These are phyloP conservation scores for Cromileptes altivelis DNA, from an alignment of 2,113 vertebrate genomes.

Conservation along the genomic window DNA sequence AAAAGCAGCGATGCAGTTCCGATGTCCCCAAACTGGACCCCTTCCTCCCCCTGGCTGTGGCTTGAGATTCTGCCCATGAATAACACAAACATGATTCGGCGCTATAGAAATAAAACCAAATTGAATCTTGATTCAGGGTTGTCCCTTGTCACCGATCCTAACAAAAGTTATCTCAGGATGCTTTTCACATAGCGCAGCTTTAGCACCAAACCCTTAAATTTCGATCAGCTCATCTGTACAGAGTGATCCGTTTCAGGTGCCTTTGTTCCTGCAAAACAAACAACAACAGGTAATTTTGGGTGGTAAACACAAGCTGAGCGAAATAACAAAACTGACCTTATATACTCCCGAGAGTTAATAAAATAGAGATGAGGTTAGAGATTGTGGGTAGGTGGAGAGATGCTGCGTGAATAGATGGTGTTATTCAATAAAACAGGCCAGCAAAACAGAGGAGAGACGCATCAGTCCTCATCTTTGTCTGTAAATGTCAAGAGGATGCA, in stretches of 20 bases:
- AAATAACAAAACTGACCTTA: constrained; percentile 29
- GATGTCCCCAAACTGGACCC: no score
- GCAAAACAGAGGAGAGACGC: constrained; percentile 34
- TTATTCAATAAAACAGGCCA: constrained; percentile 56
- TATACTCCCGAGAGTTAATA: constrained; percentile 21
- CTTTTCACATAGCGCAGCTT: no score
- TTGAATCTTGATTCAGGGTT: no score
- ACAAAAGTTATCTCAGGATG: no score
- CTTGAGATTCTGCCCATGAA: no score
- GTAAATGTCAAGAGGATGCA: constrained; percentile 80
- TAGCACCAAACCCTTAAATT: no score
- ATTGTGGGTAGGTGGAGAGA: constrained; percentile 74
- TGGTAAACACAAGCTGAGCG: constrained; percentile 21
- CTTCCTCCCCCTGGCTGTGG: no score
- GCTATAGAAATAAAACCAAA: no score
- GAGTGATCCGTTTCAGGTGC: neutral
- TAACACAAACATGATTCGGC: no score
- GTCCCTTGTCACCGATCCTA: no score
- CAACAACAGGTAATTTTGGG: neutral
- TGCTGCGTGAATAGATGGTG: constrained; percentile 2
- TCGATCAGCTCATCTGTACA: neutral
- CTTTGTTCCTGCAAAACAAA: neutral
- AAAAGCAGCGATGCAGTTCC: no score
- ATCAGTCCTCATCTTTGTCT: constrained; percentile 74
- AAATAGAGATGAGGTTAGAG: constrained; percentile 60